Base-by-base conservation (phyloP, 2,888 invertebrate genomes). In the Dendrolimus houi region DNA sequence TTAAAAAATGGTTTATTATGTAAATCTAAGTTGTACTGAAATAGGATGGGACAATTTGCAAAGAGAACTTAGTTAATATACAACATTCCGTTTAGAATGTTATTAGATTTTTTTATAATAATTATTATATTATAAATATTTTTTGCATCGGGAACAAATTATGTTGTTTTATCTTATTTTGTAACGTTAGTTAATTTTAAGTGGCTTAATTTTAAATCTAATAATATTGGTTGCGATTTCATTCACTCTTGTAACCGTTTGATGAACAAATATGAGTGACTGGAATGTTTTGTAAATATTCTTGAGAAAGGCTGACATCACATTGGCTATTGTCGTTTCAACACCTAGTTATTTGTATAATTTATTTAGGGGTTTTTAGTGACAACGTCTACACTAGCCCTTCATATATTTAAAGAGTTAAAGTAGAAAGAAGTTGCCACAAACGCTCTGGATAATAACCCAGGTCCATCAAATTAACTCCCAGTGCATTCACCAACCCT, bases 21-120 rank as follows among this genome's bases (percentile, higher is more conserved):
- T 84, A 79, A 29, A 29, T 29, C 29, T 90, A 87, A 89, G 87
- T 85, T 89, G 89, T 90, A 89, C 87, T 89, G 86, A 85, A 75
- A 85, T 89, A 90, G 89, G 89, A 89, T 86, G 90, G 90, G 90
- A 90, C 90, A 86, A 82, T 85, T 89, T 90, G 90, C 90, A 90
- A 90, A 90, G 86, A 90, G 85, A 87, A 89, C 83, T 85, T 90
- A 90, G 89, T 79, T 90, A 83, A 84, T 87, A 87, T 83, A 74
- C 61, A 83, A 89, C 90, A 90, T 90, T 90, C 90, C 90, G 89
- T 72, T 88, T 90, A 90, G 90, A 89, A 90, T 90, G 90, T 90
- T 90, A 89, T 75, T 86, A 87, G 85, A 81, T 87, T 85, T 86
- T 86, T 84, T 84, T 80, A 66, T 81, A 71, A 73, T 75, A 69